A percentile compares a stretch with the other conserved stretches of the same genome.
Evolutionary conservation across 2,113 vertebrate species (phyloP).

Genomic region (rat (Rattus norvegicus)): DNA sequence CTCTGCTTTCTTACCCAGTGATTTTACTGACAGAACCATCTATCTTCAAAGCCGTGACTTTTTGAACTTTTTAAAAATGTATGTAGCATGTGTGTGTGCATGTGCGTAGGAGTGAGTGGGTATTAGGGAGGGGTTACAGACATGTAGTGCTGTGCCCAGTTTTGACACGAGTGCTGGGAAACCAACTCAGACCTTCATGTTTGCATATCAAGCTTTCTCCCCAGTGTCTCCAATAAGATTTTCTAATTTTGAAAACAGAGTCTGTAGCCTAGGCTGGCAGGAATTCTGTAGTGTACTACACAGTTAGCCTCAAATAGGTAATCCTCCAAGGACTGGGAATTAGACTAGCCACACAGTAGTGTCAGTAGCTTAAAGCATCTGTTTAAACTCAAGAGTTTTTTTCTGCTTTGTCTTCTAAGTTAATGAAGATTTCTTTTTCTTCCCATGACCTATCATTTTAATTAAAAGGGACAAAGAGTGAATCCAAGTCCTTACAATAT

Average conservation of each 20-base stretch:
- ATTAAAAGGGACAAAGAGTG: constrained; percentile 2
- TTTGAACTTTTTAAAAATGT: background rate
- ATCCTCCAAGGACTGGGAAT: background rate
- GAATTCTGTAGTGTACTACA: background rate
- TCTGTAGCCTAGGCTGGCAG: background rate
- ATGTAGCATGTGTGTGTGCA: background rate
- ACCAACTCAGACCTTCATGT: background rate
- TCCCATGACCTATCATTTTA: constrained; percentile 35
- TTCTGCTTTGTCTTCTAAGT: constrained; percentile 19
- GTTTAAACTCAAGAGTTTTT: constrained; percentile 12
- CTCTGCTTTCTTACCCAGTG: background rate
- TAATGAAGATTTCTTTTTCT: constrained; percentile 32
- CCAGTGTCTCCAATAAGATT: background rate
- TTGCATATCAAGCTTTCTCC: background rate
- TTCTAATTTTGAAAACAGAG: background rate
- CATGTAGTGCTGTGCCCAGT: background rate
- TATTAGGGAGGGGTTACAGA: background rate
- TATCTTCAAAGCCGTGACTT: background rate
- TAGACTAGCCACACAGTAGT: background rate
- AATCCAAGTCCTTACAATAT: background rate
- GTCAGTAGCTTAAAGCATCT: background rate
- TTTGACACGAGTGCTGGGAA: background rate
- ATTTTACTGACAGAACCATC: background rate
- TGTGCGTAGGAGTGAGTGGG: background rate
- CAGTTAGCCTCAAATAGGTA: background rate